These are phyloP conservation scores for Chaenocephalus aceratus DNA, from an alignment of 2,113 vertebrate species.

Conservation along the genomic window DNA sequence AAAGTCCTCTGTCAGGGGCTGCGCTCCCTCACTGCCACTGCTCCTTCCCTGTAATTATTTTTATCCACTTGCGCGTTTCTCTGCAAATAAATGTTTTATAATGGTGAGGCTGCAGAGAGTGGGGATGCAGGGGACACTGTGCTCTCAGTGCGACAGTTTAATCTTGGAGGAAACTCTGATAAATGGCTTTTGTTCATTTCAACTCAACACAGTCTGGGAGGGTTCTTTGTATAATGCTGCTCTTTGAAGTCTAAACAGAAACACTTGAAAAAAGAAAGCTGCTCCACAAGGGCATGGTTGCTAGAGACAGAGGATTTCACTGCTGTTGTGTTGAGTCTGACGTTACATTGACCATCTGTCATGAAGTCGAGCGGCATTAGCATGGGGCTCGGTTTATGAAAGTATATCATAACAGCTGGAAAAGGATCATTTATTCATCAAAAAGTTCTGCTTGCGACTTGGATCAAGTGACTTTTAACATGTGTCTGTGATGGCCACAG, in stretches of 20 bases:
- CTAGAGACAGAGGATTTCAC: not conserved
- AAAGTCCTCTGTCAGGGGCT: constrained; percentile 60
- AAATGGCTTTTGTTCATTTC: constrained; percentile 52
- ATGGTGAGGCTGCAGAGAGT: not conserved
- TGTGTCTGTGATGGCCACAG: no score
- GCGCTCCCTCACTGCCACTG: constrained; percentile 42
- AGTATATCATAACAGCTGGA: not conserved
- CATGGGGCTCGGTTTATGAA: not conserved
- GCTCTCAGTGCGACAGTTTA: constrained; percentile 36
- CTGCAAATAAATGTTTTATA: constrained; percentile 55
- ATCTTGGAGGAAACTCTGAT: constrained; percentile 43
- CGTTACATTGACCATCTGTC: not conserved
- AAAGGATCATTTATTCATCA: no score
- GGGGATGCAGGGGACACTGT: constrained; percentile 1
- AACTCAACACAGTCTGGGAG: constrained; percentile 20
- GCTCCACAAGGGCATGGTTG: not conserved
- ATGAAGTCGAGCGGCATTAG: not conserved
- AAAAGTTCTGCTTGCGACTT: no score
- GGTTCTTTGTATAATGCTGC: constrained; percentile 24
- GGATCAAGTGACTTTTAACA: no score
- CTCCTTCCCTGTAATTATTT: constrained; percentile 63
- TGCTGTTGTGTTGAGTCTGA: not conserved
- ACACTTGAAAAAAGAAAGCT: not conserved
- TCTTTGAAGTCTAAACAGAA: constrained; percentile 28
- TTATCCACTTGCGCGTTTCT: constrained; percentile 36